A percentile compares a stretch with the other conserved stretches of the same genome.
Evolutionary conservation across 2,797 vertebrate species (phyloP).

Genomic region (Prunella strophiata): DNA sequence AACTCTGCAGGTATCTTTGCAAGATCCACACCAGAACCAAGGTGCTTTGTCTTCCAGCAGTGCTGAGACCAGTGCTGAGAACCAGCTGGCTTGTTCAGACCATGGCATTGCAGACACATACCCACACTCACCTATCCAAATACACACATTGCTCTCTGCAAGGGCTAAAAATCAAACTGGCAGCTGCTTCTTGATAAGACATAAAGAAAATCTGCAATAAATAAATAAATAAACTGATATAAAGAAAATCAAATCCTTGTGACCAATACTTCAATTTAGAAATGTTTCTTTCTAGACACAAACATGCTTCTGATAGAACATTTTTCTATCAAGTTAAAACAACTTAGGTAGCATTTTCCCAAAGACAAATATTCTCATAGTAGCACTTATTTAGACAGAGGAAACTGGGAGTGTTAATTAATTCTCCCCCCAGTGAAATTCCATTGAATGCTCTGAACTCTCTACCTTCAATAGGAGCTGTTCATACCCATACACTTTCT

Average conservation of each 20-base stretch:
- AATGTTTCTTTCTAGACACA: neutral
- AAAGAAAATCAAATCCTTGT: neutral
- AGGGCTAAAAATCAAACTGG: neutral
- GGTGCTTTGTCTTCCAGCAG: neutral
- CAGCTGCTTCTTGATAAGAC: neutral
- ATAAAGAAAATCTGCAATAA: neutral
- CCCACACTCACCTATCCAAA: neutral
- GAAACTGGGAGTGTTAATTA: neutral
- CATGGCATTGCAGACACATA: accelerated
- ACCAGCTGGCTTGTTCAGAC: neutral
- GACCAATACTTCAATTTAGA: neutral
- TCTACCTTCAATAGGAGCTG: neutral
- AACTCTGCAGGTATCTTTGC: neutral
- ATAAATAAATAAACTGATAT: neutral
- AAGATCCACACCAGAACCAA: neutral
- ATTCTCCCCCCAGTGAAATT: neutral
- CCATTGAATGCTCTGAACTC: neutral
- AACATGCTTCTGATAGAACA: neutral
- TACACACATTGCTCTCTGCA: neutral
- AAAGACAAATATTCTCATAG: neutral
- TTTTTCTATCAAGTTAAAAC: neutral
- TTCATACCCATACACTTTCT: neutral
- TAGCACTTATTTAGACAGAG: neutral
- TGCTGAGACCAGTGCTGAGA: neutral
- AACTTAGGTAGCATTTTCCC: neutral